phyloP scores from a whole-genome alignment of 2,888 invertebrate genomes.

The Catocala fraxini region DNA sequence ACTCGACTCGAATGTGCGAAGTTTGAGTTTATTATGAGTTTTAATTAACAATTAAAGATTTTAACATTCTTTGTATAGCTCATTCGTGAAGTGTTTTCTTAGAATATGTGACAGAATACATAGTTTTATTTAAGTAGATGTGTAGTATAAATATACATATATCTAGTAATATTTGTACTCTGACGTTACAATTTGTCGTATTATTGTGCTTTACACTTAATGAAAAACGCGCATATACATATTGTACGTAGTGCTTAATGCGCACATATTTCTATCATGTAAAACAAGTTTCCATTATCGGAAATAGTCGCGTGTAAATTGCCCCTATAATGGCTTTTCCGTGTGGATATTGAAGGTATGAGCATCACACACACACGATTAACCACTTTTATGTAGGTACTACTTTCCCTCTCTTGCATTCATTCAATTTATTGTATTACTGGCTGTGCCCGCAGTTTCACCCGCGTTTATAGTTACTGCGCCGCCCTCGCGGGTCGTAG shows the following conservation, averaged over 20 bases:
- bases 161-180: no score
- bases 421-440: conserved; percentile 10
- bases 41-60: conserved; percentile 1
- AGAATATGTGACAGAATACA: no score
- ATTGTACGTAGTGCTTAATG: no score
- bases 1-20: conserved; percentile 7
- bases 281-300: conserved; percentile 34
- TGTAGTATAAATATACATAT: no score
- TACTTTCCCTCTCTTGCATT: conserved; percentile 10
- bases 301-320: conserved; percentile 41
- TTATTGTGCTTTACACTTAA: background rate
- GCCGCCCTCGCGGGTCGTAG: no score
- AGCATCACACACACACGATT: conserved; percentile 19
- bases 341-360: conserved; percentile 19
- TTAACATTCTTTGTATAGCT: background rate
- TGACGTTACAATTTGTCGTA: no score
- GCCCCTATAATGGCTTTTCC: conserved; percentile 35
- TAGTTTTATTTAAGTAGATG: no score
- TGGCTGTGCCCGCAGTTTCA: no score
- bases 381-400: conserved; percentile 26
- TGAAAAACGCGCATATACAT: background rate
- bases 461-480: no score
- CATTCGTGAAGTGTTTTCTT: background rate
- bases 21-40: conserved; percentile 10
- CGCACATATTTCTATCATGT: conserved; percentile 10